Conservation (phyloP, 1,140 invertebrate species). For the Antheraea mylitta region DNA sequence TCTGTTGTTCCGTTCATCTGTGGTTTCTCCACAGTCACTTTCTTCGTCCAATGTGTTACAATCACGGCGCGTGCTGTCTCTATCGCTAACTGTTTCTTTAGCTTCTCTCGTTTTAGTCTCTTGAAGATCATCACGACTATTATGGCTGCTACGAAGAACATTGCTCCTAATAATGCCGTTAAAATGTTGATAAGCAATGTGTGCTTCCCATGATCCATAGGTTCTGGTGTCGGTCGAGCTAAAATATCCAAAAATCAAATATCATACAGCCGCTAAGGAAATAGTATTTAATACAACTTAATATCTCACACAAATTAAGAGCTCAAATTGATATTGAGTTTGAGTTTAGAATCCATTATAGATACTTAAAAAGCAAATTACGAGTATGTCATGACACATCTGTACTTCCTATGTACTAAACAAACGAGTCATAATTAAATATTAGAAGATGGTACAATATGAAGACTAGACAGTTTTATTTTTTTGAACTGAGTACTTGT, state of each 20-base stretch:
- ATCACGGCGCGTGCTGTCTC: slow-evolving; percentile 87
- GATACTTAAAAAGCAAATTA: too few relatives aligned
- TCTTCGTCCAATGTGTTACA: slow-evolving; percentile 92
- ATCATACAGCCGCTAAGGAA: too few relatives aligned
- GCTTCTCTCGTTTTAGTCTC: slow-evolving; percentile 82
- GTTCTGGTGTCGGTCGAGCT: slow-evolving; percentile 67
- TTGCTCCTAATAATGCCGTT: slow-evolving; percentile 79
- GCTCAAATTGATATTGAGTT: too few relatives aligned
- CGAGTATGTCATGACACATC: too few relatives aligned
- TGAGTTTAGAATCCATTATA: too few relatives aligned
- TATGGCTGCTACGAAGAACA: slow-evolving; percentile 81
- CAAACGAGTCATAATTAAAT: too few relatives aligned
- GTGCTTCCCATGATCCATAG: slow-evolving; percentile 74
- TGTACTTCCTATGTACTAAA: too few relatives aligned
- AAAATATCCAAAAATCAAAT: slow-evolving; percentile 23
- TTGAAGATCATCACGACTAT: slow-evolving; percentile 80
- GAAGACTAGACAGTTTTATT: too few relatives aligned
- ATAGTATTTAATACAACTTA: too few relatives aligned
- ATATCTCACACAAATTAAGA: too few relatives aligned
- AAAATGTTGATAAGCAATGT: slow-evolving; percentile 80
- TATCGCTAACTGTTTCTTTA: slow-evolving; percentile 87
- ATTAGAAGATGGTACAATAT: too few relatives aligned
- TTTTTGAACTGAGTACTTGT: too few relatives aligned
- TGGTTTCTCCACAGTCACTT: slow-evolving; percentile 91
- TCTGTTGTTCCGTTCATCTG: slow-evolving; percentile 79